These are phyloP conservation scores for Allolobophora icterica DNA, from an alignment of 2,888 invertebrate species.

Conservation along the genomic window DNA sequence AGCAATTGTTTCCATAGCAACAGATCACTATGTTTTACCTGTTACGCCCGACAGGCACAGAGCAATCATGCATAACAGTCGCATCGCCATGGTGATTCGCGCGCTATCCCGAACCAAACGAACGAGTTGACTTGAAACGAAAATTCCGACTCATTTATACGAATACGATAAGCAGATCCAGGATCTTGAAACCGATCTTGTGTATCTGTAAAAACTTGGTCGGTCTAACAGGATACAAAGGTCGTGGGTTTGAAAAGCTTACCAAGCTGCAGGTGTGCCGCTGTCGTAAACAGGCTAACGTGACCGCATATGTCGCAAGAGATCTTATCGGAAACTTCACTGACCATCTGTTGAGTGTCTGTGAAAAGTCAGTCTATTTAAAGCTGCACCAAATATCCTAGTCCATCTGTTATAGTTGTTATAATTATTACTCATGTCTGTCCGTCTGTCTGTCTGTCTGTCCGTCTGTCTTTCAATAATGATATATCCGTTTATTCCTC, in stretches of 20 bases:
- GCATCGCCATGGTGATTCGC: neutral
- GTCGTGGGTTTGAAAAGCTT: neutral
- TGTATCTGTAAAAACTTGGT: neutral
- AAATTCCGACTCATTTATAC: neutral
- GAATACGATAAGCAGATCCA: neutral
- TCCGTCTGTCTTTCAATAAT: no score
- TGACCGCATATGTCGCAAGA: neutral
- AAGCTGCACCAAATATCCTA: neutral
- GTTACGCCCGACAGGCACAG: neutral
- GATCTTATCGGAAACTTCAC: neutral
- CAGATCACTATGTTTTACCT: neutral
- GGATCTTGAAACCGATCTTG: neutral
- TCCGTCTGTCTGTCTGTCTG: neutral
- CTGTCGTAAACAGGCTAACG: neutral
- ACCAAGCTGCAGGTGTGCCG: neutral
- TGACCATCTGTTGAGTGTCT: neutral
- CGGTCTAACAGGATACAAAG: neutral
- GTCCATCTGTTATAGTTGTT: no score
- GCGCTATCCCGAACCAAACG: neutral
- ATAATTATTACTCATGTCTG: neutral
- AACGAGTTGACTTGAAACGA: neutral
- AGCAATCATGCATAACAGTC: neutral
- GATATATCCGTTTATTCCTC: no score
- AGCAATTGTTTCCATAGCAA: neutral
- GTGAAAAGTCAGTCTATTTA: neutral